Evolutionary conservation across 2,888 invertebrate species (phyloP).

Genomic region (Drymonia ruficornis): DNA sequence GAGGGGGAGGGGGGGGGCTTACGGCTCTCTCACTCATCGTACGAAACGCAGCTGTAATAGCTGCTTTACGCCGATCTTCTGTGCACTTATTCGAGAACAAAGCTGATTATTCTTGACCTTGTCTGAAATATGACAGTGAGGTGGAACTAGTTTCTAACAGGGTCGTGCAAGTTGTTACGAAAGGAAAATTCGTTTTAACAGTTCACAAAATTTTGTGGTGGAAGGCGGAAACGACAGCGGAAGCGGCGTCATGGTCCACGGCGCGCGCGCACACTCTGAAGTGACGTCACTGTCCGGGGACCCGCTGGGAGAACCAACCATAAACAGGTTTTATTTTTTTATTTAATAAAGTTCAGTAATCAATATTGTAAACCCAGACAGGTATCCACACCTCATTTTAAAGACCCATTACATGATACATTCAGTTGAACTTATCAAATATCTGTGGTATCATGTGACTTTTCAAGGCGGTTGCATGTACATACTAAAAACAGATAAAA

Average conservation of each 20-base stretch:
- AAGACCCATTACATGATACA: conserved; percentile 22
- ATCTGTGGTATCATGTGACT: conserved; percentile 52
- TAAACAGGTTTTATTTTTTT: conserved; percentile 35
- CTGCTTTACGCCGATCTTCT: no score
- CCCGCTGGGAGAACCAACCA: conserved; percentile 40
- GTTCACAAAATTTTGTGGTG: conserved; percentile 71
- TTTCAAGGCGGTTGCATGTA: conserved; percentile 47
- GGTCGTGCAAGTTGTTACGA: conserved; percentile 45
- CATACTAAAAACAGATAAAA: conserved; percentile 7
- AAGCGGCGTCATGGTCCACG: conserved; percentile 77
- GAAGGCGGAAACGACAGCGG: conserved; percentile 79
- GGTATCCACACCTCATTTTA: conserved; percentile 20
- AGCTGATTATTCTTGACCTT: conserved; percentile 27
- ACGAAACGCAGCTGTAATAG: no score
- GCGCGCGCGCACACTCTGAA: conserved; percentile 63
- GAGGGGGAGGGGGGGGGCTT: no score
- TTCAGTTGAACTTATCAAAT: conserved; percentile 49
- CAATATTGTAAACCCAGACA: conserved; percentile 11
- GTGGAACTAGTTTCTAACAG: conserved; percentile 10
- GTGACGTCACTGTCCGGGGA: conserved; percentile 66
- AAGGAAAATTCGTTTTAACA: conserved; percentile 67
- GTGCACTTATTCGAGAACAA: conserved; percentile 15
- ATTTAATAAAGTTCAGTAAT: conserved; percentile 28
- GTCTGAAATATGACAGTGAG: not conserved
- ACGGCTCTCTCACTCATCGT: no score